Base-by-base conservation (phyloP, 2,797 vertebrate genomes). In the Coreius guichenoti region DNA sequence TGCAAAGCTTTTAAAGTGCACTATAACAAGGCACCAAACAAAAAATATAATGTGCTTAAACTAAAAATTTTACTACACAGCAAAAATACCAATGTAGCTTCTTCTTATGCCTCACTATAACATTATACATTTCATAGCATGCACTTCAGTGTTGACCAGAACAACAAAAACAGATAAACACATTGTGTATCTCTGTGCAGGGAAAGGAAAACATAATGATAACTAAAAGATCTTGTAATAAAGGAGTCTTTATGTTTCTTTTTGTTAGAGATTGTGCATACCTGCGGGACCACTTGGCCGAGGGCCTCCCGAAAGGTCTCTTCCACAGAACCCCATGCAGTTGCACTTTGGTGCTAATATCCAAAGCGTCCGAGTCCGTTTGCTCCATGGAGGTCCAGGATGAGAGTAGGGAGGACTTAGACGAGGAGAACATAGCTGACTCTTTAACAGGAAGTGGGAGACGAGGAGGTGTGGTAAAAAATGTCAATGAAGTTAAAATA, bases 291-390 rank as follows among this genome's bases (percentile, higher is more conserved):
- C 98, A 99, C 88, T 99, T 99, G 90, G 97, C 96, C 0, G 98
- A 98, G 0, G 96, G 96, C 17, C 97, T 96, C 90, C 97, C 98
- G 0, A 99, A 98, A 2, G 98, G 97, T 93, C 97, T 96, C 92
- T 99, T 99, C 98, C 98, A 99, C 91, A 99, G 95, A 47, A 99
- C 96, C 0, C 98, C 98, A 0, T 98, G 96, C 74, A 98, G 95
- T 94, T 99, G 98, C 94, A 99, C 98, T 92, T 99, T 99, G 92
- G 97, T 99, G 95, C 97, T 98, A 94, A 99, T 96, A 92, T 98
- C 97, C 95, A 98, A 88, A 82, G 93, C 95, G 47, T 98, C 96
- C 0, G 95, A 92, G 90, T 99, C 98, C 0, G 96, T 91, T 89
- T 96, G 97, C 91, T 99, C 98, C 96, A 99, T 97, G 90, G 97